phyloP scores from a whole-genome alignment of 2,797 vertebrate genomes.

The Microhierax caerulescens region DNA sequence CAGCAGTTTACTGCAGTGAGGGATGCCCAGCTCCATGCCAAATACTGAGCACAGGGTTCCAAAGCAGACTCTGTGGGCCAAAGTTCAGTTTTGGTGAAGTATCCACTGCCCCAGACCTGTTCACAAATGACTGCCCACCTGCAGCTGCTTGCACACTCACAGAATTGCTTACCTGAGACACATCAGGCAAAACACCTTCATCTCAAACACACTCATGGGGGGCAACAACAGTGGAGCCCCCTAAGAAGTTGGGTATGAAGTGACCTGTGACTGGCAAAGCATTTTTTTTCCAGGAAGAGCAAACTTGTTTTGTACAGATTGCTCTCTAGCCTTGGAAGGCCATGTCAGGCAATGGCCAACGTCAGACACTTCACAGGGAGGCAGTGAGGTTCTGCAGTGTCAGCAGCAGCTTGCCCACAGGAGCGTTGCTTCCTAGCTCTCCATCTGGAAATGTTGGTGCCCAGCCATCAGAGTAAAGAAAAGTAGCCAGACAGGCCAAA shows the following conservation, averaged over 20 bases:
- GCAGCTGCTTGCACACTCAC: neutral
- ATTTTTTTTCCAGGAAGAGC: neutral
- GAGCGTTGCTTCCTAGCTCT: neutral
- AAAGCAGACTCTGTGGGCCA: neutral
- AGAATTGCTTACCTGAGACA: neutral
- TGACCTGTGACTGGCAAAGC: neutral
- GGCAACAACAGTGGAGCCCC: neutral
- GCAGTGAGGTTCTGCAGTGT: neutral
- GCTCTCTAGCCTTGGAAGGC: neutral
- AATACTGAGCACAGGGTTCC: neutral
- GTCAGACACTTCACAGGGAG: neutral
- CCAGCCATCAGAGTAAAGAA: neutral
- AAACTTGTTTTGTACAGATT: neutral
- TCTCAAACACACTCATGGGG: neutral
- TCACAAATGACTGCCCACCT: neutral
- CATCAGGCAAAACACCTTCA: neutral
- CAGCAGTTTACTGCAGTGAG: neutral
- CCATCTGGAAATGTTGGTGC: constrained; percentile 9
- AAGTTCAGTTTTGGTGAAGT: neutral
- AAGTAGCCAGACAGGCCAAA: neutral
- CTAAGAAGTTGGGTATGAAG: neutral
- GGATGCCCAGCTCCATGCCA: neutral
- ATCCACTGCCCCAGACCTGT: neutral
- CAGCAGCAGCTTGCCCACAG: neutral
- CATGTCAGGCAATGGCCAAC: neutral